Evolutionary conservation across 2,113 vertebrate genomes (phyloP).

Genomic region (Lanius collurio): DNA sequence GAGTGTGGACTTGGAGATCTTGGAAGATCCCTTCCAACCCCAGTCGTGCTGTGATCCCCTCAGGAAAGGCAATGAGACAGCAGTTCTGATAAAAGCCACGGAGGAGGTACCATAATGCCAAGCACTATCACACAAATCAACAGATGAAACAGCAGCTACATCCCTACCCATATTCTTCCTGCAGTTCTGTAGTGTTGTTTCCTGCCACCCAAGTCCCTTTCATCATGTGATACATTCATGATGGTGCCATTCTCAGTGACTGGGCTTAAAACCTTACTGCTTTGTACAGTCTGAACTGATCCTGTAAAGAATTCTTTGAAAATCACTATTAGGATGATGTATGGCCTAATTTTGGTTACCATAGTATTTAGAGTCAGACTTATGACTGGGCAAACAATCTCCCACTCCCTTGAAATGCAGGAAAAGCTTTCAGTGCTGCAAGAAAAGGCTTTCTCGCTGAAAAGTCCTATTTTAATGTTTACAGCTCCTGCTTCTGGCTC

Average conservation of each 20-base stretch:
- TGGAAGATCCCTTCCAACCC: neutral
- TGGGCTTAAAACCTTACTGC: slow-evolving; percentile 17
- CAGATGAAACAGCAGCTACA: neutral
- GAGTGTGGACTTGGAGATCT: accelerated
- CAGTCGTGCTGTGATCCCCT: neutral
- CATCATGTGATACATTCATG: neutral
- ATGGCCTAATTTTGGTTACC: slow-evolving; percentile 80
- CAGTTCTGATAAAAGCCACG: neutral
- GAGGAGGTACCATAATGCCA: neutral
- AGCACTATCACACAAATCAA: neutral
- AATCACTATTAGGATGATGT: slow-evolving; percentile 79
- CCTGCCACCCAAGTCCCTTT: neutral
- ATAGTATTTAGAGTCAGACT: slow-evolving; percentile 71
- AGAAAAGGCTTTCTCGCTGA: slow-evolving; percentile 38
- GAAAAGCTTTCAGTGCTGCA: slow-evolving; percentile 33
- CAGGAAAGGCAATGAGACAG: neutral
- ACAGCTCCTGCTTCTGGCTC: slow-evolving; percentile 68
- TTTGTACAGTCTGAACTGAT: slow-evolving; percentile 74
- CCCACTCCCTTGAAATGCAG: slow-evolving; percentile 62
- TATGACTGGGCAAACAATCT: slow-evolving; percentile 45
- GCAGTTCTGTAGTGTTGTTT: accelerated
- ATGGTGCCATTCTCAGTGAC: neutral
- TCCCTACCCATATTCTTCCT: neutral
- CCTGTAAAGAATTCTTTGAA: slow-evolving; percentile 75
- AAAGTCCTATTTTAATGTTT: slow-evolving; percentile 69